Evolutionary conservation across 2,888 invertebrate genomes (phyloP).

Genomic region (Sphaeridia pumilis): DNA sequence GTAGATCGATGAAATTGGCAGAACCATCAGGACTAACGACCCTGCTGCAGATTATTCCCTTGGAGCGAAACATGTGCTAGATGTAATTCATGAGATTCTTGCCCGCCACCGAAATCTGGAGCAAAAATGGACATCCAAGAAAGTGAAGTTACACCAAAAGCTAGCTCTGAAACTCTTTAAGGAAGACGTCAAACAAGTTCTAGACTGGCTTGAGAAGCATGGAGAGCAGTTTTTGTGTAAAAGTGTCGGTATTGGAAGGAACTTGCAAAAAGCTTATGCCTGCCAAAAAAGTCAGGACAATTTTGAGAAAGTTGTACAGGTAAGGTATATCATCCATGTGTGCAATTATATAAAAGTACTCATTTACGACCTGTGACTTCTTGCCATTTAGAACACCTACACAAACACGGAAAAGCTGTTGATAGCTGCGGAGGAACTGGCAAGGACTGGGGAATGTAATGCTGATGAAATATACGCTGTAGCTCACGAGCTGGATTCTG

Average conservation of each 20-base stretch:
- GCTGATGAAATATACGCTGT: conserved; percentile 92
- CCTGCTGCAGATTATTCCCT: conserved; percentile 93
- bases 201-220: conserved; percentile 95
- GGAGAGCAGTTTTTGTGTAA: conserved; percentile 94
- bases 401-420: conserved; percentile 95
- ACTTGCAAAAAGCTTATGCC: conserved; percentile 84
- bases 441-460: conserved; percentile 90
- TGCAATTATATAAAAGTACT: too few relatives aligned
- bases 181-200: conserved; percentile 92
- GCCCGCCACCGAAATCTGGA: conserved; percentile 89
- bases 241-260: conserved; percentile 92
- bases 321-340: too few relatives aligned
- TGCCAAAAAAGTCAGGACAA: conserved; percentile 98
- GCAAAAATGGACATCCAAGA: conserved; percentile 87
- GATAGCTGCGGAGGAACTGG: conserved; percentile 89
- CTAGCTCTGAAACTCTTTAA: conserved; percentile 84
- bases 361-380: too few relatives aligned
- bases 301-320: conserved; percentile 96
- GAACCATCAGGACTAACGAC: conserved; percentile 39
- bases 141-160: conserved; percentile 87
- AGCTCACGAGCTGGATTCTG: conserved; percentile 82
- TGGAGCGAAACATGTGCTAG: conserved; percentile 89
- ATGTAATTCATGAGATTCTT: conserved; percentile 91
- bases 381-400: conserved; percentile 90
- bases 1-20: conserved; percentile 20